phyloP scores from a whole-genome alignment of 2,113 vertebrate species.

The Parotia lawesii region DNA sequence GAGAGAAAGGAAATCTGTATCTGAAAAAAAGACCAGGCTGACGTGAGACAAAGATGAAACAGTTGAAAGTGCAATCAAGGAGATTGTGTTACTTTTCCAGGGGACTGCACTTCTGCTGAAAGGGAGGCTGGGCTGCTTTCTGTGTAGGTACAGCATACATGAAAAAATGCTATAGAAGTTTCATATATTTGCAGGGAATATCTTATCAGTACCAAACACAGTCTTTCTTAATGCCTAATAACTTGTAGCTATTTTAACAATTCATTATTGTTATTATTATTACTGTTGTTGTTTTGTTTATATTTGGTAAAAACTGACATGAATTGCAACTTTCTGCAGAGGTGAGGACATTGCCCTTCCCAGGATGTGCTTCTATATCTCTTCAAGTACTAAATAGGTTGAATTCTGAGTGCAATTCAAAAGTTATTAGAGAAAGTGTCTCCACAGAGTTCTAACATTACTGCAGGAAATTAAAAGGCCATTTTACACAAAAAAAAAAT shows the following conservation, averaged over 20 bases:
- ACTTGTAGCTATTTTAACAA: neutral
- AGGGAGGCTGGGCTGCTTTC: neutral
- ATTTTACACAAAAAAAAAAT: neutral
- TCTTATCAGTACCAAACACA: neutral
- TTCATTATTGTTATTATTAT: neutral
- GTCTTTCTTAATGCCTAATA: neutral
- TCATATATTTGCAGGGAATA: neutral
- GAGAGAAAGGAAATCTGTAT: neutral
- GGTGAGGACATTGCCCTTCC: neutral
- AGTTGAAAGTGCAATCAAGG: neutral
- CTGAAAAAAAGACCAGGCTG: neutral
- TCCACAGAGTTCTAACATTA: neutral
- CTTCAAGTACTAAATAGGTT: neutral
- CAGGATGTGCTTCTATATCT: neutral
- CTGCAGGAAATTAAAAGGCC: neutral
- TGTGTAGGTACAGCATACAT: neutral
- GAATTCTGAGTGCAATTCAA: neutral
- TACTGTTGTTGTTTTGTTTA: neutral
- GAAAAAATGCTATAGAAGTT: neutral
- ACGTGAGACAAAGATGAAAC: neutral
- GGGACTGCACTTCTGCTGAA: neutral
- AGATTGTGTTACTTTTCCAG: neutral
- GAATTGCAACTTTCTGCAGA: neutral
- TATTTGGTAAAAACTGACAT: neutral
- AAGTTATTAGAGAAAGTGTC: neutral